Evolutionary conservation across 1,140 invertebrate species (phyloP).

Genomic region (Lucilia sericata): DNA sequence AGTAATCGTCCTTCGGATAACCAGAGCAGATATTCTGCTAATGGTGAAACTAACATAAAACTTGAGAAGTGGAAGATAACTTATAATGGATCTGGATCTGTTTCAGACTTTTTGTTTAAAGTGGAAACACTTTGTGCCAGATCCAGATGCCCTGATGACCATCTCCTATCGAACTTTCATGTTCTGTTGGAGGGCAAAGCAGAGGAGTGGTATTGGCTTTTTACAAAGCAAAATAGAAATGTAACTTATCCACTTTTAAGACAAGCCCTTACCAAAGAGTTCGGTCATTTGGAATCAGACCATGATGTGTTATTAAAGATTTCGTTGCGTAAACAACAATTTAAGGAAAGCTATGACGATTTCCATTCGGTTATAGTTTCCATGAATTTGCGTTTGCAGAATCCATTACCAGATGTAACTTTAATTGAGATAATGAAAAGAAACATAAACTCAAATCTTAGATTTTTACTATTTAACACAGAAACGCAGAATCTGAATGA

Average conservation of each 20-base stretch:
- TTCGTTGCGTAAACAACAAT: neutral
- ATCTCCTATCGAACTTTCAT: neutral
- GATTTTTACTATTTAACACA: neutral
- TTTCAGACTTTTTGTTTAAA: conserved; percentile 30
- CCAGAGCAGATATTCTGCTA: too few species aligned
- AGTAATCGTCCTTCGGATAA: too few species aligned
- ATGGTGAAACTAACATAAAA: too few species aligned
- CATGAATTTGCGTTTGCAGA: neutral
- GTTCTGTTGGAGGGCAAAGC: neutral
- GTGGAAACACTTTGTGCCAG: too few species aligned
- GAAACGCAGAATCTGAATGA: neutral
- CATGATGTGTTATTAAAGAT: too few species aligned
- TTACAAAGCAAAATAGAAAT: neutral
- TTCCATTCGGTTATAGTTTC: neutral
- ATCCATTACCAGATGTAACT: neutral
- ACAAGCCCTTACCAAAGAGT: neutral
- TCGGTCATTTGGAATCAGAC: too few species aligned
- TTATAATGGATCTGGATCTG: neutral
- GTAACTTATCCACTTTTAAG: neutral
- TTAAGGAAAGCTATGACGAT: neutral
- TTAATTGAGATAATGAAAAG: neutral
- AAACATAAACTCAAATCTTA: neutral
- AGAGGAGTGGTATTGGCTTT: conserved; percentile 1
- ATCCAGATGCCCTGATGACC: neutral
- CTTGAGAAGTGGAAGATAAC: neutral